phyloP scores from a whole-genome alignment of 2,888 invertebrate species.

The Buathra laborator region DNA sequence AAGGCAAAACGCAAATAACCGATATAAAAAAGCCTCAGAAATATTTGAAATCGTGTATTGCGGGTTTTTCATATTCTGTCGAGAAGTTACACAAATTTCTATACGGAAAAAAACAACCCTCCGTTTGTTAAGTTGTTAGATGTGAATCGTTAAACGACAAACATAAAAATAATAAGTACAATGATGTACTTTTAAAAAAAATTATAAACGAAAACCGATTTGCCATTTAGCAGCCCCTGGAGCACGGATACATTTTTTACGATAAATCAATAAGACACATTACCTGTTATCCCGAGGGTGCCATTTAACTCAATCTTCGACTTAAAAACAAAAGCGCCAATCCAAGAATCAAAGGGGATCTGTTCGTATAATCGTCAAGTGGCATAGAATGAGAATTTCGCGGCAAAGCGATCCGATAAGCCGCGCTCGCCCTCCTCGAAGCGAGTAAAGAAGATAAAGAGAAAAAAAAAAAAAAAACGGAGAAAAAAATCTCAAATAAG shows the following conservation, averaged over 20 bases:
- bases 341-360: slow-evolving; percentile 10
- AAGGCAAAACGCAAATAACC: slow-evolving; percentile 15
- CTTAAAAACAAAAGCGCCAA: not conserved
- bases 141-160: no score
- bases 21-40: not conserved
- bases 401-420: slow-evolving; percentile 50
- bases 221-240: no score
- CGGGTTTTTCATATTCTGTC: no score
- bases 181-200: no score
- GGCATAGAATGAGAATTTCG: not conserved
- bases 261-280: not conserved
- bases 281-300: not conserved
- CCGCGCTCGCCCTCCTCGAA: slow-evolving; percentile 24
- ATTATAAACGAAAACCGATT: no score
- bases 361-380: not conserved
- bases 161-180: no score
- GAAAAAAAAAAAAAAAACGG: not conserved
- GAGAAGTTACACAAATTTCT: no score
- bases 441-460: slow-evolving; percentile 1
- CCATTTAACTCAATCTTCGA: not conserved
- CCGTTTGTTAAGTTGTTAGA: no score
- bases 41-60: not conserved
- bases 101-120: no score
- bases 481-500: slow-evolving; percentile 49
- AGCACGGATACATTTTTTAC: not conserved